Percentiles rank a stretch among this genome's conserved stretches.
Conservation (phyloP, 2,113 vertebrate species). For the Nycticorax nycticorax region DNA sequence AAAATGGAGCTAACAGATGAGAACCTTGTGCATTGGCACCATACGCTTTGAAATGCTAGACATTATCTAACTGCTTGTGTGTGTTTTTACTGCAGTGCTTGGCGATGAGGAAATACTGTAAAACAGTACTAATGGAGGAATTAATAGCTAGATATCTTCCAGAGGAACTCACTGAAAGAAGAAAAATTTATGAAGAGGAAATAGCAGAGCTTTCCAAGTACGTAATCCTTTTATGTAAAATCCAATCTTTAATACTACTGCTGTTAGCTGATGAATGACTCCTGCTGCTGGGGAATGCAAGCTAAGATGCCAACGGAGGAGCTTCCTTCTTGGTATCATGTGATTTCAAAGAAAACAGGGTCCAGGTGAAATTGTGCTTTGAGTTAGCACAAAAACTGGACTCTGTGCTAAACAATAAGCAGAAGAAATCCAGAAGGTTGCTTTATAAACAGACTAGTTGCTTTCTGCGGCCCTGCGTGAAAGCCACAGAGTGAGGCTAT, state of each 20-base stretch:
- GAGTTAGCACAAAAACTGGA: not conserved
- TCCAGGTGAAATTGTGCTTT: not conserved
- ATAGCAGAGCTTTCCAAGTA: constrained; percentile 94
- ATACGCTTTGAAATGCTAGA: not conserved
- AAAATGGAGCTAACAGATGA: not conserved
- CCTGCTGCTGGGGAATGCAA: not conserved
- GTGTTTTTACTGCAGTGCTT: constrained; percentile 77
- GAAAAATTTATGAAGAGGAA: constrained; percentile 87
- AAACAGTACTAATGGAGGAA: constrained; percentile 87
- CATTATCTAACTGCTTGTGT: not conserved
- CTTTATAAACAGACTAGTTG: not conserved
- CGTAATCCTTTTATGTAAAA: constrained; percentile 31
- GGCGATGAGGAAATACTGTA: constrained; percentile 84
- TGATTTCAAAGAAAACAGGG: not conserved
- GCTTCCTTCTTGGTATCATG: not conserved
- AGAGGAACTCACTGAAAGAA: constrained; percentile 85
- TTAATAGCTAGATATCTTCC: constrained; percentile 89
- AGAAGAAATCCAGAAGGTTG: not conserved
- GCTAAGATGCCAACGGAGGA: not conserved
- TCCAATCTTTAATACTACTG: not conserved
- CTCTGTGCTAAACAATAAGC: not conserved
- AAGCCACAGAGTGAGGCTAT: not conserved
- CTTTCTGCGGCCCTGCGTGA: not conserved
- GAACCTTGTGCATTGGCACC: not conserved
- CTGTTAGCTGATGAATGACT: not conserved